Percentiles rank a stretch among this genome's conserved stretches.
Evolutionary conservation across 2,888 invertebrate species (phyloP).

Genomic region (Aphodius granarius): DNA sequence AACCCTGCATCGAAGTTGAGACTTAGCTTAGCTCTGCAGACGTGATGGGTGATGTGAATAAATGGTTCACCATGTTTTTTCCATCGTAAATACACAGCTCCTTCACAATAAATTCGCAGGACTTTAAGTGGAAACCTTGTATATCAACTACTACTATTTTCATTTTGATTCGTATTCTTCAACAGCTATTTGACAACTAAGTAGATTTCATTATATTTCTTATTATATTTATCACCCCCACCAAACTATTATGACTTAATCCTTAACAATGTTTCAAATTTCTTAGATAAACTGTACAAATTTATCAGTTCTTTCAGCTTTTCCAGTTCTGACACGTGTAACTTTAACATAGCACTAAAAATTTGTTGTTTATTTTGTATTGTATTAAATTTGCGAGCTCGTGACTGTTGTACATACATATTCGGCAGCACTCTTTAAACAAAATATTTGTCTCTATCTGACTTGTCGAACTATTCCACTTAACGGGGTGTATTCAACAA

Average conservation of each 20-base stretch:
- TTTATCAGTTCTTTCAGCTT: background rate
- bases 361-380: background rate
- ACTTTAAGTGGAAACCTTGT: background rate
- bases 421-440: background rate
- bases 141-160: background rate
- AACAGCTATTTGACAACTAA: background rate
- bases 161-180: background rate
- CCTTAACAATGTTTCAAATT: background rate
- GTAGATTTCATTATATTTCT: background rate
- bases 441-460: background rate
- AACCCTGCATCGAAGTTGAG: background rate
- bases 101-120: too few relatives aligned
- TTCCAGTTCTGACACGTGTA: background rate
- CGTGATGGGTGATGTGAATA: background rate
- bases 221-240: background rate
- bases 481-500: constrained; percentile 3
- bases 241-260: background rate
- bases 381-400: background rate
- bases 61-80: background rate
- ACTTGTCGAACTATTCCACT: background rate
- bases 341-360: background rate
- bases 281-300: background rate
- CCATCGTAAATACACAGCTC: background rate
- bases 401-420: background rate
- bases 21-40: background rate